A percentile compares a stretch with the other conserved stretches of the same genome.
Conservation (phyloP, 2,888 invertebrate genomes). For the Trisateles emortualis region DNA sequence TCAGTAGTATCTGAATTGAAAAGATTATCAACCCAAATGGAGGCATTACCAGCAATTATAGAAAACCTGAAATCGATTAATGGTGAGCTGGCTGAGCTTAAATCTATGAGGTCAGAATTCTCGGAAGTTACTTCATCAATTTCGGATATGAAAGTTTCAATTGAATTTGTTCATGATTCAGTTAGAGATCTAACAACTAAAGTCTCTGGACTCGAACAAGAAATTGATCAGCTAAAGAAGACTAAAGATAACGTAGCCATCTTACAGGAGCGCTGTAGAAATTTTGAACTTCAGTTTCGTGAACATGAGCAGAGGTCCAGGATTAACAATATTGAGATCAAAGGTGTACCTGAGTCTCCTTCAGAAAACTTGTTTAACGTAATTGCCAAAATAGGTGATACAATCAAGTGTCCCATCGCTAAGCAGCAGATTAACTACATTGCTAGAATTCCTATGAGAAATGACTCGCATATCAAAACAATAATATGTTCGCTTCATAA, state of each 20-base stretch:
- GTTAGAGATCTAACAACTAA: slow-evolving; percentile 2
- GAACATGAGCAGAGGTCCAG: slow-evolving; percentile 16
- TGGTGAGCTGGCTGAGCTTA: neutral
- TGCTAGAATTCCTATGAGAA: slow-evolving; percentile 16
- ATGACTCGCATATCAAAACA: neutral
- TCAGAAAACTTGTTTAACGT: slow-evolving; percentile 19
- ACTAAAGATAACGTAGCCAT: slow-evolving; percentile 4
- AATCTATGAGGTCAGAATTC: neutral
- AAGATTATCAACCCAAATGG: too few relatives aligned
- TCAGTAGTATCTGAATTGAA: neutral
- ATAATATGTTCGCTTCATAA: neutral
- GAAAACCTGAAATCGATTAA: neutral
- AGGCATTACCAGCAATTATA: neutral
- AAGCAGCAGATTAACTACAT: slow-evolving; percentile 28
- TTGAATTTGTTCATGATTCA: neutral
- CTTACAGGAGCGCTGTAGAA: neutral
- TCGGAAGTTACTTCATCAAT: neutral
- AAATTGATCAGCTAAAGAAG: slow-evolving; percentile 3
- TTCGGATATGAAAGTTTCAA: neutral
- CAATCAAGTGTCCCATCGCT: slow-evolving; percentile 9
- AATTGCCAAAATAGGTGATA: slow-evolving; percentile 11
- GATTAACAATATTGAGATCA: slow-evolving; percentile 4
- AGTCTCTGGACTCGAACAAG: slow-evolving; percentile 1
- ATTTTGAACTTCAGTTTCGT: neutral
- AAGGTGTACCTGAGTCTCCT: slow-evolving; percentile 7